Evolutionary conservation across 2,797 vertebrate genomes (phyloP), one percentile per base, ranked within the genome.

Genomic region (Lepus townsendii): DNA sequence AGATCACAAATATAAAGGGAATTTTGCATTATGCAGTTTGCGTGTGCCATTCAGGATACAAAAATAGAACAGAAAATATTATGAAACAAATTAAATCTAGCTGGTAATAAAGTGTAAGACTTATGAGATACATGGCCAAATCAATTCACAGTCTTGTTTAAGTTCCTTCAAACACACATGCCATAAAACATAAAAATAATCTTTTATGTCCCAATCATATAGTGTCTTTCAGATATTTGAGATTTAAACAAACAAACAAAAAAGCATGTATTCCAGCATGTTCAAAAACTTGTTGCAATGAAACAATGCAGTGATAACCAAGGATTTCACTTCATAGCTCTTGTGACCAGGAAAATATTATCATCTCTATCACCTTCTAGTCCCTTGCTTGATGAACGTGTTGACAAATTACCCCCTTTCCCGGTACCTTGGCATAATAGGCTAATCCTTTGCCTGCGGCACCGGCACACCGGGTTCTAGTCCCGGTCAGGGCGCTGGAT

Each of bases 331-430:
- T 65, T 75, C 71, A 95, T 8, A 91, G 32, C 26, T 66, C 27
- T 83, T n/a, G 75, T 13, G 60, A 78, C 30, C 32, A 88, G 35
- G 19, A 93, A 96, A 85, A 82, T 52, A 78, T 3, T 72, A 22
- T 69, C 52, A 76, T 77, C 60, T 93, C n/a, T 35, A n/a, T 27
- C 4, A 0, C 47, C 69, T 79, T 73, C 35, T 4, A 0, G 22
- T 68, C 75, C 62, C 71, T 57, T 27, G 19, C 2, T 62, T 88
- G 62, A 78, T 24, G 24, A 88, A 65, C 0, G 0, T 22, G 13
- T 30, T 97, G 52, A 86, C 42, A 88, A 83, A 94, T 22, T 60
- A 66, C 35, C 87, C 35, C 35, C 89, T 95, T 82, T 62, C 35
- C 38, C 86, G 35, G 35, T 3, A 35, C 35, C 35, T 35, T 35